Evolutionary conservation across 2,797 vertebrate genomes (phyloP).

Genomic region (Liasis olivaceus): DNA sequence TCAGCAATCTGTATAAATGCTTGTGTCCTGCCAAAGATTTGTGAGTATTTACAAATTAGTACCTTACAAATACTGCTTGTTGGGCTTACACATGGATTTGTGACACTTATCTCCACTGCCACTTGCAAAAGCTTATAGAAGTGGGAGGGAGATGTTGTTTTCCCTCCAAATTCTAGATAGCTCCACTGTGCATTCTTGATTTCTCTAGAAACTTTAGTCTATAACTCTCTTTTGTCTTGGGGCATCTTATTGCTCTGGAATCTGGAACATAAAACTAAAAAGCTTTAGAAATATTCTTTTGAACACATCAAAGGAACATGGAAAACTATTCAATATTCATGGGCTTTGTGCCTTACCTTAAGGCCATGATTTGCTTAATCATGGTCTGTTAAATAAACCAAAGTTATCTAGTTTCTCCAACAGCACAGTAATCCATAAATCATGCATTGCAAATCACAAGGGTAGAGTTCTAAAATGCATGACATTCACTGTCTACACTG

Average conservation of each 20-base stretch:
- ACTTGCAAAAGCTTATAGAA: background rate
- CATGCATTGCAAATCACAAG: background rate
- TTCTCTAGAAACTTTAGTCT: background rate
- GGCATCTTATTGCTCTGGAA: background rate
- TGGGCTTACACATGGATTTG: background rate
- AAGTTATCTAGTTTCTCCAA: background rate
- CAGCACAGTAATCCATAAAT: background rate
- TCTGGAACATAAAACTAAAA: background rate
- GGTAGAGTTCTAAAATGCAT: background rate
- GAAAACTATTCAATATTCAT: background rate
- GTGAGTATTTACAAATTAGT: background rate
- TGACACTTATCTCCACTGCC: background rate
- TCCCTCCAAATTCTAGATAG: background rate
- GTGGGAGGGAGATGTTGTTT: background rate
- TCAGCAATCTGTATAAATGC: too few relatives aligned
- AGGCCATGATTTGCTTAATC: background rate
- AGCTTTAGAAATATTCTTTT: background rate
- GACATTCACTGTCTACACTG: background rate
- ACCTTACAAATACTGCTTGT: background rate
- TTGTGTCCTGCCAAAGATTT: background rate
- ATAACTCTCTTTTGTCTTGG: background rate
- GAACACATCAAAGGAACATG: constrained; percentile 48
- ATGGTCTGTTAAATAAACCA: background rate
- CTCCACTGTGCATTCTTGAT: background rate
- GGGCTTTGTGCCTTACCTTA: background rate